phyloP scores from a whole-genome alignment of 2,888 invertebrate genomes.

The Chymomyza fuscimana region DNA sequence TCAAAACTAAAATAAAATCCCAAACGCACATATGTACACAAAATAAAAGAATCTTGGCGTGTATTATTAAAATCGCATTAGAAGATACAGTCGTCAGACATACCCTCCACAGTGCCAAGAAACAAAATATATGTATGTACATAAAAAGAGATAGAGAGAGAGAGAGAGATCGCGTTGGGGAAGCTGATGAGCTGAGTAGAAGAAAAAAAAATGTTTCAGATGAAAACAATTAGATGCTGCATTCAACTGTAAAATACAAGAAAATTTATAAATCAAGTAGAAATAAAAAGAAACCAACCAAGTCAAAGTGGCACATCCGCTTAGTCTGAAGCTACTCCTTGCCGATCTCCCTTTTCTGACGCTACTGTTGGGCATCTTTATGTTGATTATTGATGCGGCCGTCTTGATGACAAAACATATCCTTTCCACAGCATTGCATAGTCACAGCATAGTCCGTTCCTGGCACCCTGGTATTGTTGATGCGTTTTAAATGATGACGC shows the following conservation, averaged over 20 bases:
- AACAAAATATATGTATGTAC: neutral
- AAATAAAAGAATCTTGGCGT: slow-evolving; percentile 55
- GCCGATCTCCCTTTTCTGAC: slow-evolving; percentile 1
- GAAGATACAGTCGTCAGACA: slow-evolving; percentile 62
- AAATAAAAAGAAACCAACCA: neutral
- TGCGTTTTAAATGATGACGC: slow-evolving; percentile 78
- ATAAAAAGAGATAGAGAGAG: slow-evolving; percentile 12
- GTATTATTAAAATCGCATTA: slow-evolving; percentile 80
- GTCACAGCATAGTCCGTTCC: neutral
- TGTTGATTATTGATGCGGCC: slow-evolving; percentile 71
- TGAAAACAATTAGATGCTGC: slow-evolving; percentile 55
- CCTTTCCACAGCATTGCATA: slow-evolving; percentile 57
- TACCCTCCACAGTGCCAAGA: neutral
- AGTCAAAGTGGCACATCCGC: neutral
- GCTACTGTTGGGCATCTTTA: slow-evolving; percentile 69
- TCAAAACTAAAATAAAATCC: slow-evolving; percentile 61
- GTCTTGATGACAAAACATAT: slow-evolving; percentile 70
- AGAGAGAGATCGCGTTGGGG: slow-evolving; percentile 1
- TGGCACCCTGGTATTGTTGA: slow-evolving; percentile 45
- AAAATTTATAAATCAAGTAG: neutral
- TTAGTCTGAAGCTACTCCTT: neutral
- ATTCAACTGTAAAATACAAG: slow-evolving; percentile 4
- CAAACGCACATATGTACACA: neutral
- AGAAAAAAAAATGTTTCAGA: neutral
- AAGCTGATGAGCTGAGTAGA: neutral